Conservation (phyloP, 2,113 vertebrate species). For the Aspiorhynchus laticeps region DNA sequence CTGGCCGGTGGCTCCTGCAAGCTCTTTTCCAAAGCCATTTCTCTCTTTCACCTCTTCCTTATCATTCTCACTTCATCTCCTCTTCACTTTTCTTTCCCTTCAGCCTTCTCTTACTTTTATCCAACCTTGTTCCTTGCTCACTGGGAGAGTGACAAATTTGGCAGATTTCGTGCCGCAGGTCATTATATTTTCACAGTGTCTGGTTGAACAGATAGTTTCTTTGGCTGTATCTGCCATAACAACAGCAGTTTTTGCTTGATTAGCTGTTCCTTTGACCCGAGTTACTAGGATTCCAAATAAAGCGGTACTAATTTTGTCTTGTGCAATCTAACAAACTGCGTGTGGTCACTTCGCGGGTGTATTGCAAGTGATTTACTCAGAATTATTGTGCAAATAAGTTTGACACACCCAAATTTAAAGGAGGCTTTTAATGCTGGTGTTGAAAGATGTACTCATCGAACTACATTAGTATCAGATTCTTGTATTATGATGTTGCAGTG, state of each 20-base stretch:
- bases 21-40: slow-evolving; percentile 40
- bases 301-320: background rate
- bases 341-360: background rate
- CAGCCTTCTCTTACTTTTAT: background rate
- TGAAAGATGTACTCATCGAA: background rate
- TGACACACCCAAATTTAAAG: background rate
- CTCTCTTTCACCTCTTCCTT: slow-evolving; percentile 32
- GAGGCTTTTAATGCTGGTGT: background rate
- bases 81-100: background rate
- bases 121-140: slow-evolving; percentile 6
- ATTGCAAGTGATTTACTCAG: background rate
- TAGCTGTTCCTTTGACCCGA: background rate
- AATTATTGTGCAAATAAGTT: background rate
- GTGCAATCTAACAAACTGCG: slow-evolving; percentile 1
- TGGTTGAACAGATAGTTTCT: background rate
- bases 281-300: background rate
- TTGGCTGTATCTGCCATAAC: slow-evolving; percentile 11
- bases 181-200: slow-evolving; percentile 4
- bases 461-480: background rate
- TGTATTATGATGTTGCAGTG: background rate
- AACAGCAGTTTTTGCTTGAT: slow-evolving; percentile 1
- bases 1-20: slow-evolving; percentile 25
- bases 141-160: slow-evolving; percentile 10
- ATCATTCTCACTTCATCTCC: slow-evolving; percentile 45
- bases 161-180: background rate